Conservation (phyloP, 2,113 vertebrate genomes). For the Ardeotis arabs region DNA sequence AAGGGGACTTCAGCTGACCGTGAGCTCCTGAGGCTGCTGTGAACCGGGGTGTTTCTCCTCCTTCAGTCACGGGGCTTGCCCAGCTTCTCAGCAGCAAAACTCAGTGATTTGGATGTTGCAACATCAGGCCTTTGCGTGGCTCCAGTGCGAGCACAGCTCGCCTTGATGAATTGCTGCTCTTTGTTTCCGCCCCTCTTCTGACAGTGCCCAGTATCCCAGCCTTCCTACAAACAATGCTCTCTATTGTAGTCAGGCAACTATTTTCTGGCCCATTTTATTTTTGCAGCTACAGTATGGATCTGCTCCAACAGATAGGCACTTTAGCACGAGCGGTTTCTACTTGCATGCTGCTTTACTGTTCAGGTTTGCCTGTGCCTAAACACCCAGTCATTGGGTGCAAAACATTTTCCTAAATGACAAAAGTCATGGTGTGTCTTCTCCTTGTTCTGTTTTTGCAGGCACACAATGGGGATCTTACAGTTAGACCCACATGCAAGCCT, state of each 20-base stretch:
- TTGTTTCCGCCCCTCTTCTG: constrained; percentile 47
- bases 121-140: constrained; percentile 11
- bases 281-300: constrained; percentile 45
- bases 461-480: constrained; percentile 74
- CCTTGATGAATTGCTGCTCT: constrained; percentile 58
- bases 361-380: background rate
- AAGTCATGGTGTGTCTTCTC: background rate
- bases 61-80: background rate
- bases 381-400: background rate
- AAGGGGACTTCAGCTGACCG: background rate
- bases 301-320: background rate
- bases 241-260: constrained; percentile 52
- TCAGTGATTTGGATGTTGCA: background rate
- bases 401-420: background rate
- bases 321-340: background rate
- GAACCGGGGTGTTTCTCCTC: background rate
- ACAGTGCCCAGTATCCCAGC: constrained; percentile 55
- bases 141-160: background rate
- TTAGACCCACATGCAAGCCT: constrained; percentile 75
- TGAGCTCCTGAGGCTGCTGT: background rate
- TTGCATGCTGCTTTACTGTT: background rate
- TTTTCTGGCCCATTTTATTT: constrained; percentile 43
- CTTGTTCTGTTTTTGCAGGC: constrained; percentile 60
- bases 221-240: constrained; percentile 34
- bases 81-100: background rate